phyloP scores from a whole-genome alignment of 2,113 vertebrate genomes.

The Corapipo altera region DNA sequence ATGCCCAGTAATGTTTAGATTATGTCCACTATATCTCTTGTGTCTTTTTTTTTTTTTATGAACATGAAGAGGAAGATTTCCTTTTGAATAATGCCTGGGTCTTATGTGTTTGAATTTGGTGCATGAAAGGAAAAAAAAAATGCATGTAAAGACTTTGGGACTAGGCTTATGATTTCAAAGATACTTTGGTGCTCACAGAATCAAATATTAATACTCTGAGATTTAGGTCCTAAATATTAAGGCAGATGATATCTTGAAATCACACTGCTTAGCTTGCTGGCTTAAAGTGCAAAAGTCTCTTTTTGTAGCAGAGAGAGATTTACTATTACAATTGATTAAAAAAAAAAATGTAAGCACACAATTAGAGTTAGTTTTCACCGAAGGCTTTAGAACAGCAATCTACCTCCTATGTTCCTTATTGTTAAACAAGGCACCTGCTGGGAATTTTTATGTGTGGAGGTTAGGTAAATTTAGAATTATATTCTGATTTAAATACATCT shows the following conservation, averaged over 20 bases:
- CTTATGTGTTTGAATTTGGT: not conserved
- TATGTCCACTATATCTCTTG: fast-evolving
- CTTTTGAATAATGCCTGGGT: not conserved
- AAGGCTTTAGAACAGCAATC: conserved; percentile 24
- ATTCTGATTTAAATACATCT: conserved; percentile 38
- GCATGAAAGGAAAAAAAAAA: not conserved
- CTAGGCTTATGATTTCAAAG: not conserved
- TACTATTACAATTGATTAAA: not conserved
- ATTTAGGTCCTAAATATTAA: not conserved
- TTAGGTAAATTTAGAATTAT: conserved; percentile 40
- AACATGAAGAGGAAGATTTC: not conserved
- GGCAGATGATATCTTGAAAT: not conserved
- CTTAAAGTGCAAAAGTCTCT: not conserved
- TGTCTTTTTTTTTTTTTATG: not conserved
- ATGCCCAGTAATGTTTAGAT: not conserved
- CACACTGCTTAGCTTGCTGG: not conserved
- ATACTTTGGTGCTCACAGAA: not conserved
- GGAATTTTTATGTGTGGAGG: conserved; percentile 7
- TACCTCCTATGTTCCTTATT: conserved; percentile 33
- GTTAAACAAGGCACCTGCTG: conserved; percentile 63
- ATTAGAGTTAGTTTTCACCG: not conserved
- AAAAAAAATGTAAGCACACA: not conserved
- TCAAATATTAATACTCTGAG: conserved; percentile 5
- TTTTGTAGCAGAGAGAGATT: not conserved
- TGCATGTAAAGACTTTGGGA: not conserved